A percentile compares a stretch with the other conserved stretches of the same genome.
phyloP scores from a whole-genome alignment of 2,113 vertebrate genomes.

The Poeciliopsis retropinna region DNA sequence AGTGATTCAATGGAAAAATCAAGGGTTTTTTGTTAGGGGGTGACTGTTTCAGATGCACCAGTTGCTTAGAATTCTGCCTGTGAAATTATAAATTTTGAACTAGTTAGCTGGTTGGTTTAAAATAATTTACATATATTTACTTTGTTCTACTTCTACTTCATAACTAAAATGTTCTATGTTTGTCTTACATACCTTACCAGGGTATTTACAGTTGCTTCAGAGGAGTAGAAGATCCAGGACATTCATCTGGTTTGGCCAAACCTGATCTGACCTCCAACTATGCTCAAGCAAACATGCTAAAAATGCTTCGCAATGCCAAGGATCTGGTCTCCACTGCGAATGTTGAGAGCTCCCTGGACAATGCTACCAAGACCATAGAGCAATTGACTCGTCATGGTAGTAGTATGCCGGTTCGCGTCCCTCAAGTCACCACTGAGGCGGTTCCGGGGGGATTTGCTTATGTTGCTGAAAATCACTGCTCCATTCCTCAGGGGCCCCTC shows the following conservation, averaged over 20 bases:
- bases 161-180: neutral
- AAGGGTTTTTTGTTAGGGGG: conserved; percentile 12
- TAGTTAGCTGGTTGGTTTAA: conserved; percentile 8
- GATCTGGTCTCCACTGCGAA: conserved; percentile 91
- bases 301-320: conserved; percentile 95
- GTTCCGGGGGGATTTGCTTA: conserved; percentile 71
- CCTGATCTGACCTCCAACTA: conserved; percentile 90
- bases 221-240: conserved; percentile 88
- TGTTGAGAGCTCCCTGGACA: conserved; percentile 90
- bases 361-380: conserved; percentile 92
- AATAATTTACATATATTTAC: conserved; percentile 6
- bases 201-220: conserved; percentile 98
- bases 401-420: conserved; percentile 76
- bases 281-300: conserved; percentile 92
- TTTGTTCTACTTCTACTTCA: neutral
- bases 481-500: conserved; percentile 62
- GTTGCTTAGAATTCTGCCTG: conserved; percentile 13
- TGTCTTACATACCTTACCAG: conserved; percentile 69
- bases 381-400: conserved; percentile 86
- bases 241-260: conserved; percentile 78
- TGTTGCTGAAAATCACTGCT: conserved; percentile 70
- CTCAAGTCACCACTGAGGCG: conserved; percentile 66
- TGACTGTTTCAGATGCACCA: conserved; percentile 21
- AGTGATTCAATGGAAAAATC: conserved; percentile 44
- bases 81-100: conserved; percentile 21